These are phyloP conservation scores for Geococcyx californianus DNA, from an alignment of 2,113 vertebrate species.

Conservation along the genomic window DNA sequence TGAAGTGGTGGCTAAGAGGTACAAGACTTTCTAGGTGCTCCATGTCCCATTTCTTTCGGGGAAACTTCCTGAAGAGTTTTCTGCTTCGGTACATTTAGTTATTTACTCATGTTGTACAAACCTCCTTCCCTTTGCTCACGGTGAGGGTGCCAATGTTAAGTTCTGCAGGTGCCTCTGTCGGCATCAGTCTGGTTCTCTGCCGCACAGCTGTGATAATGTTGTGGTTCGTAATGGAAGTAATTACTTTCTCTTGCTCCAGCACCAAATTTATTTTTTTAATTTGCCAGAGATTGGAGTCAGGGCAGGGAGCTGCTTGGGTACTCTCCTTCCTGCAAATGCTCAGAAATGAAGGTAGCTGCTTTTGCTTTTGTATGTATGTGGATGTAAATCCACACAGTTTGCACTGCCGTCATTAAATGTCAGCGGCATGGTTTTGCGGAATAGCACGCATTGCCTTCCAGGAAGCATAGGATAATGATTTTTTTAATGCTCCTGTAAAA, in stretches of 20 bases:
- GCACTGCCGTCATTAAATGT: not conserved
- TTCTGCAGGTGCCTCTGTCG: not conserved
- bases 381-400: not conserved
- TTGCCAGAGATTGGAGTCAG: not conserved
- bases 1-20: not conserved
- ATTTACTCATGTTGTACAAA: not conserved
- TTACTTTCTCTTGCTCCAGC: not conserved
- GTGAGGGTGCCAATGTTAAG: not conserved
- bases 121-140: not conserved
- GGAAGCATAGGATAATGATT: not conserved
- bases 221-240: not conserved
- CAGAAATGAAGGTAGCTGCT: not conserved
- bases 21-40: not conserved
- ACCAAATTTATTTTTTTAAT: not conserved
- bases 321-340: not conserved
- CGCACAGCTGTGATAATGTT: not conserved
- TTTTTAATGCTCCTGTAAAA: not conserved
- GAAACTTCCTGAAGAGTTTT: not conserved
- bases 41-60: not conserved
- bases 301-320: accelerated
- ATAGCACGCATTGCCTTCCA: not conserved
- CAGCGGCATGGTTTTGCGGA: not conserved
- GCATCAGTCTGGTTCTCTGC: not conserved
- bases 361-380: not conserved
- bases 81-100: not conserved